These are phyloP conservation scores for Pseudococcus viburni DNA, from an alignment of 2,888 invertebrate genomes.

Conservation along the genomic window DNA sequence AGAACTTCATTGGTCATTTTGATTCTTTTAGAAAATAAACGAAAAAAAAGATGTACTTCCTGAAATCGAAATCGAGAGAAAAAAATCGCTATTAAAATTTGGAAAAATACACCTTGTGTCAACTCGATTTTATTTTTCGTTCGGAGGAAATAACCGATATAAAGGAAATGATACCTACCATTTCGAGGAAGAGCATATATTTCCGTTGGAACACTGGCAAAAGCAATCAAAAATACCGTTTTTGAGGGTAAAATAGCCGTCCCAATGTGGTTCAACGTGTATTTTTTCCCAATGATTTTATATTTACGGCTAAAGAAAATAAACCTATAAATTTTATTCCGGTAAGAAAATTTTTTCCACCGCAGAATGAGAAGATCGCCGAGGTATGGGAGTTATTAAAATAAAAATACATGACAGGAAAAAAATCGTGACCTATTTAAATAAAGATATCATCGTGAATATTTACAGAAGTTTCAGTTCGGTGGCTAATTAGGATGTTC, in stretches of 20 bases:
- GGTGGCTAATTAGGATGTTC: neutral
- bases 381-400: too few relatives aligned
- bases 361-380: too few relatives aligned
- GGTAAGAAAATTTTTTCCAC: too few relatives aligned
- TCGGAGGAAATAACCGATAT: conserved; percentile 4
- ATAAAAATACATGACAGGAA: neutral
- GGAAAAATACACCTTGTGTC: neutral
- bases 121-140: neutral
- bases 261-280: neutral
- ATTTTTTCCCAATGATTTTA: neutral
- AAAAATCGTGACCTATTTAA: neutral
- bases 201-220: neutral
- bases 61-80: too few relatives aligned
- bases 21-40: neutral
- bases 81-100: neutral
- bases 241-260: neutral
- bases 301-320: neutral
- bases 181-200: neutral
- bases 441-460: neutral
- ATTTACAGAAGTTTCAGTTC: neutral
- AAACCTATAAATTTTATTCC: neutral
- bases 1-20: neutral
- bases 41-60: neutral
- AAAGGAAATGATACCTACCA: neutral
- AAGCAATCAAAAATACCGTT: neutral